A percentile compares a stretch with the other conserved stretches of the same genome.
phyloP scores from a whole-genome alignment of 2,113 vertebrate genomes.

The Trichomycterus rosablanca region DNA sequence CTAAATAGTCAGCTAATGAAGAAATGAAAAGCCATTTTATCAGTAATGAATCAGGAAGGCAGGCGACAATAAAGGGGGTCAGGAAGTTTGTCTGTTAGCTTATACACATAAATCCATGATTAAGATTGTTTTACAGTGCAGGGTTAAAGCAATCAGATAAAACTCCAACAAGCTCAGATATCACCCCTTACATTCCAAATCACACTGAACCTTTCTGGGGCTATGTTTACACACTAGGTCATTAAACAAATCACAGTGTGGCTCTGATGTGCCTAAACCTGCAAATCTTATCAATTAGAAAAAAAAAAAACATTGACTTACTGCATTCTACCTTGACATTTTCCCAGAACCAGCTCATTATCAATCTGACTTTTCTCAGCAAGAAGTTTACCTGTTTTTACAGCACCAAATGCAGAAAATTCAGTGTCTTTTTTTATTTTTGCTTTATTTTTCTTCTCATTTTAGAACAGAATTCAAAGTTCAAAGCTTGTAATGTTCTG shows the following conservation, averaged over 20 bases:
- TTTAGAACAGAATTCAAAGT: slow-evolving; percentile 16
- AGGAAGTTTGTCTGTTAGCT: no score
- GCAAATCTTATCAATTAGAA: slow-evolving; percentile 9
- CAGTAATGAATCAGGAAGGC: no score
- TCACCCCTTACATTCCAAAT: no score
- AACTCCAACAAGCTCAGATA: no score
- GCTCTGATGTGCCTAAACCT: slow-evolving; percentile 8
- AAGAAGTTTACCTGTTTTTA: slow-evolving; percentile 21
- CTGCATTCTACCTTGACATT: neutral
- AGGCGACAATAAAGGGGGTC: no score
- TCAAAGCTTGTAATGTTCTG: slow-evolving; percentile 7
- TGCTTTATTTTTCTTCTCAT: slow-evolving; percentile 4
- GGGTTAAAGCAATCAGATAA: no score
- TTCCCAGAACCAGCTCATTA: slow-evolving; percentile 20
- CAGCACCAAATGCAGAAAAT: neutral
- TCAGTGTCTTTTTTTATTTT: slow-evolving; percentile 6
- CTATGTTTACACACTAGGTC: neutral
- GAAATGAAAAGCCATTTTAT: no score
- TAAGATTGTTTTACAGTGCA: no score
- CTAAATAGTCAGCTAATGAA: no score
- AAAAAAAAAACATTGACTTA: slow-evolving; percentile 21
- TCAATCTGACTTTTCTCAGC: slow-evolving; percentile 16
- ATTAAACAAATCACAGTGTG: neutral
- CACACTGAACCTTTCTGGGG: neutral
- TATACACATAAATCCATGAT: no score